phyloP scores from a whole-genome alignment of 2,888 invertebrate genomes.

The Diplolepis rosae region DNA sequence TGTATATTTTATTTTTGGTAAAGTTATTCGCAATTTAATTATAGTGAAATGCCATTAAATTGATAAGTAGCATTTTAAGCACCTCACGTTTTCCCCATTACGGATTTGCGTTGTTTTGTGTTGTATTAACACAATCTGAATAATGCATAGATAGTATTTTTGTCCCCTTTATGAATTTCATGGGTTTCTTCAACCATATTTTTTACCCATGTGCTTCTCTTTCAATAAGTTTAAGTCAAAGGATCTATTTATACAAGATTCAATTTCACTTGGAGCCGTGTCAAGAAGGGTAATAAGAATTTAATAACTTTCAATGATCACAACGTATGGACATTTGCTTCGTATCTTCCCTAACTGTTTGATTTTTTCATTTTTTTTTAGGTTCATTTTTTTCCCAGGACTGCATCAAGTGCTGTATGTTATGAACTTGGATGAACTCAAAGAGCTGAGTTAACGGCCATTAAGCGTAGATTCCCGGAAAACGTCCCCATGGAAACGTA shows the following conservation, averaged over 20 bases:
- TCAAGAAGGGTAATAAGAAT: not conserved
- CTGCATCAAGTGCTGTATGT: slow-evolving; percentile 5
- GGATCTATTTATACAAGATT: not conserved
- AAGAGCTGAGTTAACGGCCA: not conserved
- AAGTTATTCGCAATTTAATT: too few relatives aligned
- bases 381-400: slow-evolving; percentile 17
- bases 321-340: not conserved
- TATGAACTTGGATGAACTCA: not conserved
- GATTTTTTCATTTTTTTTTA: not conserved
- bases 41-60: too few relatives aligned
- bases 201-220: not conserved
- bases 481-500: slow-evolving; percentile 16
- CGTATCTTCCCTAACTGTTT: not conserved
- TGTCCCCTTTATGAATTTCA: not conserved
- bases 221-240: not conserved
- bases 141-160: slow-evolving; percentile 6
- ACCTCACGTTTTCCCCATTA: not conserved
- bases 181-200: slow-evolving; percentile 8
- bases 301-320: not conserved
- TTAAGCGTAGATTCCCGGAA: slow-evolving; percentile 16
- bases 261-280: not conserved
- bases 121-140: slow-evolving; percentile 17
- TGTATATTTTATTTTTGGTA: too few relatives aligned
- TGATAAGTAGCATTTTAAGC: not conserved
- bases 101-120: not conserved